phyloP scores from a whole-genome alignment of 2,113 vertebrate species.

The Carassius carassius region DNA sequence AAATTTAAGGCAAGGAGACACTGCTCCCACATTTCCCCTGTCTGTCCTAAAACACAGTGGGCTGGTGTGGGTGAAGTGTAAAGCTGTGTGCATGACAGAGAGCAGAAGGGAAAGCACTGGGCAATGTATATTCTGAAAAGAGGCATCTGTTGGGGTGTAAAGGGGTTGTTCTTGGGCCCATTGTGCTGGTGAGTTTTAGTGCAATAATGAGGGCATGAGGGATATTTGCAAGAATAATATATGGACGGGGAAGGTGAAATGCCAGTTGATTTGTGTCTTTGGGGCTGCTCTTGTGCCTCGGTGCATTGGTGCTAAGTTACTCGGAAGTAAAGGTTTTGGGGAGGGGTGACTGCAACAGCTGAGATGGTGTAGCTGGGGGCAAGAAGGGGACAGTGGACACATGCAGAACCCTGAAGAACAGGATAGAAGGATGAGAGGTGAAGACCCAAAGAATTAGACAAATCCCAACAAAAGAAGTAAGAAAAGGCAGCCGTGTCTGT shows the following conservation, averaged over 20 bases:
- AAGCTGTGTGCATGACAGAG: neutral
- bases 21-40: constrained; percentile 19
- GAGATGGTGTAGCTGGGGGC: constrained; percentile 47
- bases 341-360: constrained; percentile 21
- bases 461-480: neutral
- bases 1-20: neutral
- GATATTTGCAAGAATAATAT: constrained; percentile 37
- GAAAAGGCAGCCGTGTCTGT: neutral
- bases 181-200: constrained; percentile 22
- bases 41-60: constrained; percentile 5
- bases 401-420: neutral
- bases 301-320: constrained; percentile 63
- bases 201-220: neutral
- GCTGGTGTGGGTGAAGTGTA: neutral
- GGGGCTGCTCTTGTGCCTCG: constrained; percentile 58
- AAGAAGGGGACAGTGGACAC: constrained; percentile 44
- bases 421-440: neutral
- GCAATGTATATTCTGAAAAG: neutral
- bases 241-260: constrained; percentile 37
- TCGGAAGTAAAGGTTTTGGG: constrained; percentile 60
- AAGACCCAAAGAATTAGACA: neutral
- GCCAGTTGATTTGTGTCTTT: constrained; percentile 1
- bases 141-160: constrained; percentile 42
- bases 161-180: neutral
- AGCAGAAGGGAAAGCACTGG: constrained; percentile 9